A percentile compares a stretch with the other conserved stretches of the same genome.
Conservation (phyloP, 2,888 invertebrate species). For the Stenichneumon culpator region DNA sequence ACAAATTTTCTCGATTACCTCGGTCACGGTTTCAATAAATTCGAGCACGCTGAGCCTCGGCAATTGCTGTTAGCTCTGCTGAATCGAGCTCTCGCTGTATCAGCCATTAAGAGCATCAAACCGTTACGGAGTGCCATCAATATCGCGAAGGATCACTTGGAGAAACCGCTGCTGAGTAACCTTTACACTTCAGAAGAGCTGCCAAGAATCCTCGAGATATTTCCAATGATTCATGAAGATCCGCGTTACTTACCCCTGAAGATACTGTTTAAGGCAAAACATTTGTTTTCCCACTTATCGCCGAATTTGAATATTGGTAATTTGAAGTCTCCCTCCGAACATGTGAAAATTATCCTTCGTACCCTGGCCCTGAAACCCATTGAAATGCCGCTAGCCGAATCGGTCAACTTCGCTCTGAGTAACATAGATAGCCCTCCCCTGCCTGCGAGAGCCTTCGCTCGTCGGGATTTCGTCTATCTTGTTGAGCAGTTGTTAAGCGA, state of each 20-base stretch:
- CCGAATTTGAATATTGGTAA: conserved; percentile 32
- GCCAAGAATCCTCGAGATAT: conserved; percentile 19
- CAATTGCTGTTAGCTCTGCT: conserved; percentile 49
- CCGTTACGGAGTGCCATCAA: conserved; percentile 18
- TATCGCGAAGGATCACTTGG: conserved; percentile 35
- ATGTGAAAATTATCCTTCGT: not conserved
- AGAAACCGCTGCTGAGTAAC: conserved; percentile 58
- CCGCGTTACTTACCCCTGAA: conserved; percentile 59
- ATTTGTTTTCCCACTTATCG: conserved; percentile 49
- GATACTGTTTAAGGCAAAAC: conserved; percentile 40
- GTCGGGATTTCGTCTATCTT: conserved; percentile 52
- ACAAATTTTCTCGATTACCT: conserved; percentile 48
- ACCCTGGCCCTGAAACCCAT: not conserved
- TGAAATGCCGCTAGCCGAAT: conserved; percentile 16
- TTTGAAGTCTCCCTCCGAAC: conserved; percentile 24
- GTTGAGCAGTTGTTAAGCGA: conserved; percentile 19
- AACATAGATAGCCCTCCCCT: conserved; percentile 46
- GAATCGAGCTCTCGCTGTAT: conserved; percentile 32
- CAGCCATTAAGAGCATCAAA: conserved; percentile 33
- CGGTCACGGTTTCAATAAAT: conserved; percentile 60
- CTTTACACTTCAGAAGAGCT: conserved; percentile 45
- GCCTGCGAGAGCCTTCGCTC: conserved; percentile 28
- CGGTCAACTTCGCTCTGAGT: conserved; percentile 44
- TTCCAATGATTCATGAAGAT: conserved; percentile 58
- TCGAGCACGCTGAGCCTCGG: conserved; percentile 45